Evolutionary conservation across 1,140 invertebrate genomes (phyloP), one percentile per base, ranked within the genome.

Genomic region (Trypoxylus dichotomus): DNA sequence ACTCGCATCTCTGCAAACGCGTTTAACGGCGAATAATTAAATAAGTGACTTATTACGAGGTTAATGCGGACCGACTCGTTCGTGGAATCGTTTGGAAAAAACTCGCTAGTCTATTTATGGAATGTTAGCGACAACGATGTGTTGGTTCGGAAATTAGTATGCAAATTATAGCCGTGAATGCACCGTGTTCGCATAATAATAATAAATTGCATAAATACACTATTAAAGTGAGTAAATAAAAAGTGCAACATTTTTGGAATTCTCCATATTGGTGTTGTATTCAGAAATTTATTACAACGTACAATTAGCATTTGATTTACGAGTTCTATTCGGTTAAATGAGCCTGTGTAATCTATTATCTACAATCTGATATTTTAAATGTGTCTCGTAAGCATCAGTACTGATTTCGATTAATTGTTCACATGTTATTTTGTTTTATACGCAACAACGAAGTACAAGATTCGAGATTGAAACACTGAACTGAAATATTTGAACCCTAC

Each of bases 121-220:
- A 68, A 68, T 68, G 60, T 68, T 27, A 68, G 24, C 19, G 60
- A 21, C 60, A 68, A 15, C 60, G 60, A 68, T 11, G 60, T 68
- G 60, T 68, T 68, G 60, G 60, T 68, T 24, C 60, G 60, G 21
- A 68, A 68, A 68, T 68, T 68, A 27, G 60, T 68, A 68, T 68
- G 60, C 60, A 68, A 68, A 68, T 68, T 68, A 68, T 68, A 68
- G 60, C 24, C 27, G 60, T 68, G 60, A 68, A 68, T 68, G 60
- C 24, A 68, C 60, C 15, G 5, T 7, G 60, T 29, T 68, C 60
- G 60, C 60, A 68, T 27, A 68, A 68, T 68, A 68, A 68, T 68
- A 68, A 68, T 68, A 68, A 68, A 68, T 68, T 68, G 60, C 60
- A 68, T 68, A 68, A 68, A 68, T 68, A 68, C 24, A 8, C 60